Evolutionary conservation across 2,113 vertebrate species (phyloP), one percentile per base, ranked within the genome.

Genomic region (Nerophis ophidion): DNA sequence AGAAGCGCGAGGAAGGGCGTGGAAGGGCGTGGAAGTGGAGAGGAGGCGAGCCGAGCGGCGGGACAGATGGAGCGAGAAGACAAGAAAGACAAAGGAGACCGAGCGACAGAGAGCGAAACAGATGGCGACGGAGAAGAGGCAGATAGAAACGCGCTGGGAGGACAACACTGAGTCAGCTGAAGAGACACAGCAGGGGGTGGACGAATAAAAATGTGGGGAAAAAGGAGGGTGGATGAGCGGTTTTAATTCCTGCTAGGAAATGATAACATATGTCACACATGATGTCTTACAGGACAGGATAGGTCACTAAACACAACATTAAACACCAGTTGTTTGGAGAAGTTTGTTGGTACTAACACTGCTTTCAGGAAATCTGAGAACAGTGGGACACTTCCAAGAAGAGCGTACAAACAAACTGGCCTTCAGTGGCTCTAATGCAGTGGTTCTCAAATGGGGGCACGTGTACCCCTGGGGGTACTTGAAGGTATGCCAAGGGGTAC

Each of bases 121-220:
- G 81, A 87, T 86, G 84, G 86, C 64, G 52, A 75, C 46, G 12
- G 71, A 79, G 72, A 75, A 75, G 64, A 77, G 68, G 65, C 70
- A 81, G 75, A 77, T 64, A 83, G 63, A 84, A 76, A 76, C 68
- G 77, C 76, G 54, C 72, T 74, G 57, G 67, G 76, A 79, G 65
- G 63, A 84, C 65, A 74, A 81, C 67, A 70, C 57, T 66, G 73
- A 75, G 78, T 77, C 51, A 69, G 68, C 60, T 63, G 76, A 66
- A 7, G 45, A 78, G 72, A 58, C 73, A 48, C 81, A 75, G 80
- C 66, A 0, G 78, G 80, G 70, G 70, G 15, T 55, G n/a, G 13
- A 9, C 35, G 33, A 34, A 53, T 35, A 13, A 35, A 54, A 15
- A 35, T 44, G 40, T 44, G 40, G 40, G 76, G 70, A 71, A 78